phyloP scores from a whole-genome alignment of 2,888 invertebrate species.

The Tiliacea aurago region DNA sequence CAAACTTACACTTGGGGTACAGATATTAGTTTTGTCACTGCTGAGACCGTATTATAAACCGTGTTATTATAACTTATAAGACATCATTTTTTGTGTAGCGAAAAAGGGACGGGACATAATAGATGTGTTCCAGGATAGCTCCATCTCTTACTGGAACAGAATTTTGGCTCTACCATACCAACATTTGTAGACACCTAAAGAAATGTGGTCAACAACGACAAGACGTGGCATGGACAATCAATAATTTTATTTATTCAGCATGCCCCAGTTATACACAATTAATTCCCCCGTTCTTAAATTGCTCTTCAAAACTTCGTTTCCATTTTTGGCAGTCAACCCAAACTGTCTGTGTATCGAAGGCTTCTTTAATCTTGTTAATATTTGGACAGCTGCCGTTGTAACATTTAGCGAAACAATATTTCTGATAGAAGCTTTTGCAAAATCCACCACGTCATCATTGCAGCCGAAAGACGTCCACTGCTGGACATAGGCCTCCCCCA shows the following conservation, averaged over 20 bases:
- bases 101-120: not conserved
- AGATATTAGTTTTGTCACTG: not conserved
- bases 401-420: not conserved
- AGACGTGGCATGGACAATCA: not conserved
- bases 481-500: no score
- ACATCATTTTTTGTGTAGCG: not conserved
- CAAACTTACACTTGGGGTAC: no score
- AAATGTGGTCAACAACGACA: not conserved
- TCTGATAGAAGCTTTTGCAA: not conserved
- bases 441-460: not conserved
- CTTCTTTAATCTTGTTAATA: slow-evolving; percentile 16
- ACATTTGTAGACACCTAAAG: not conserved
- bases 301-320: not conserved
- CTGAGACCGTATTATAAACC: not conserved
- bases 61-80: no score
- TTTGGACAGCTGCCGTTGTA: slow-evolving; percentile 5
- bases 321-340: slow-evolving; percentile 2
- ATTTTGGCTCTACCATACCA: not conserved
- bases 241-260: slow-evolving; percentile 21
- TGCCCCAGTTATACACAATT: slow-evolving; percentile 6
- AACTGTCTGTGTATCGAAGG: not conserved
- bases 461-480: no score
- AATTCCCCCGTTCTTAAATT: not conserved
- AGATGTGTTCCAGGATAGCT: not conserved
- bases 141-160: not conserved